Percentiles rank a stretch among this genome's conserved stretches.
Conservation (phyloP, 2,888 invertebrate species). For the Cataglyphis rosenhaueri region DNA sequence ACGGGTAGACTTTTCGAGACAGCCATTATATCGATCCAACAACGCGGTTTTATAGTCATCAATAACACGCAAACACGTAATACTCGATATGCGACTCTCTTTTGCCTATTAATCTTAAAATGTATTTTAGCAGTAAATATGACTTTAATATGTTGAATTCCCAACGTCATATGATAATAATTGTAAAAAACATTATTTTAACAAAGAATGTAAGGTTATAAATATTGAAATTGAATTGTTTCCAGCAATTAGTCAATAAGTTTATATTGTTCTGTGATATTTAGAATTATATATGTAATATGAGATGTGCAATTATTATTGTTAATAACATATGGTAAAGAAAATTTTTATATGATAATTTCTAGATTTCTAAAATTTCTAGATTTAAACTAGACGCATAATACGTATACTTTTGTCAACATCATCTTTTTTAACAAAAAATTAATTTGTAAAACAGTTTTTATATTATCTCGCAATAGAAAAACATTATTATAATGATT, state of each 20-base stretch:
- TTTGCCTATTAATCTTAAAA: background rate
- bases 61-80: background rate
- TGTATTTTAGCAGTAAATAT: background rate
- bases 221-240: background rate
- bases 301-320: background rate
- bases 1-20: constrained; percentile 51
- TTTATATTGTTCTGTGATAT: background rate
- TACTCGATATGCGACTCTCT: background rate
- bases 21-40: constrained; percentile 75
- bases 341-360: background rate
- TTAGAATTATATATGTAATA: background rate
- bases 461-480: background rate
- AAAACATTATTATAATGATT: background rate
- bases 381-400: background rate
- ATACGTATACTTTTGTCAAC: background rate
- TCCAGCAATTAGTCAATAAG: background rate
- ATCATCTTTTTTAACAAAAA: background rate
- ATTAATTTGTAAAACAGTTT: background rate
- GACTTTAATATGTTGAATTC: background rate
- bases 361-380: no score
- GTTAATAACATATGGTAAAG: background rate
- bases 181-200: background rate
- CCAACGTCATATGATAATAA: background rate
- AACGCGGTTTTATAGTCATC: constrained; percentile 53
- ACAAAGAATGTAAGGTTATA: constrained; percentile 13